A percentile compares a stretch with the other conserved stretches of the same genome.
Evolutionary conservation across 2,797 vertebrate genomes (phyloP).

Genomic region (Brotogeris chrysoptera): DNA sequence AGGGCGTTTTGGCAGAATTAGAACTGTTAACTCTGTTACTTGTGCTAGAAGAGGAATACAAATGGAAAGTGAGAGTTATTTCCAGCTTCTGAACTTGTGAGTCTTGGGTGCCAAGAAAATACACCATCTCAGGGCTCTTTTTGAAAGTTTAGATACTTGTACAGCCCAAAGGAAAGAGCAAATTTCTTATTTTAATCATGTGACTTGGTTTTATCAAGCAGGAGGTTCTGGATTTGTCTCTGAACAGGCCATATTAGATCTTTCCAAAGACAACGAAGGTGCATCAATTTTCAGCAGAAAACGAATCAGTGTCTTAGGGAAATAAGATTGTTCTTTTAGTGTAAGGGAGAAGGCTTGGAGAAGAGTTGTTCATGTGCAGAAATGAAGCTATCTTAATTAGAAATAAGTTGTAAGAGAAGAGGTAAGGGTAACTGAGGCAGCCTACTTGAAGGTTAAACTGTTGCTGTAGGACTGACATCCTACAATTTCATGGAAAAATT

Average conservation of each 20-base stretch:
- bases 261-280: background rate
- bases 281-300: background rate
- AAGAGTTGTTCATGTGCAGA: background rate
- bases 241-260: background rate
- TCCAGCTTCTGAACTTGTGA: background rate
- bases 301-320: background rate
- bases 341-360: background rate
- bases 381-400: background rate
- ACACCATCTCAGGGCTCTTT: background rate
- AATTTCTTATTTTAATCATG: background rate
- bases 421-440: background rate
- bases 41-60: background rate
- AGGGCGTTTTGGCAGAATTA: background rate
- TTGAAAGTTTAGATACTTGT: background rate
- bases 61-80: background rate
- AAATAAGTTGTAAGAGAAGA: background rate
- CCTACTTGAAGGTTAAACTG: background rate
- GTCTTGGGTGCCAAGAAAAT: background rate
- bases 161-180: background rate
- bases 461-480: background rate
- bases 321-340: background rate
- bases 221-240: background rate
- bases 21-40: background rate
- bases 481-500: background rate
- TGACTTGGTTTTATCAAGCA: background rate